Percentiles rank a stretch among this genome's conserved stretches.
Conservation (phyloP, 2,888 invertebrate species). For the Caenorhabditis afra region DNA sequence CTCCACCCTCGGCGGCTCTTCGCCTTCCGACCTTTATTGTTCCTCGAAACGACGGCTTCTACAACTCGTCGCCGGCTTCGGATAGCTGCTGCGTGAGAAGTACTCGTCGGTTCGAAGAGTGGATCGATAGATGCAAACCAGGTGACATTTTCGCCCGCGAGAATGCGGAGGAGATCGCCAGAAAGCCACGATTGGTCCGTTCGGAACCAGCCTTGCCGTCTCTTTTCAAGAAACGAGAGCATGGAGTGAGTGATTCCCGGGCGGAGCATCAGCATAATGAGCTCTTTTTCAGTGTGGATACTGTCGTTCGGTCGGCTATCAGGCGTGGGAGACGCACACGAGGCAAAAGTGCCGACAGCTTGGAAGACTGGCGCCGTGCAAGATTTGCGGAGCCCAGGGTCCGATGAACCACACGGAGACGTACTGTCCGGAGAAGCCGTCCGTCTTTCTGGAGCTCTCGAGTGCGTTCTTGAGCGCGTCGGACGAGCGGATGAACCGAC, state of each 20-base stretch:
- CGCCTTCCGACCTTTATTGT: constrained; percentile 31
- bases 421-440: constrained; percentile 56
- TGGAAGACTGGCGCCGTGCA: constrained; percentile 52
- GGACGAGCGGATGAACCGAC: neutral
- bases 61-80: constrained; percentile 1
- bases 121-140: constrained; percentile 21
- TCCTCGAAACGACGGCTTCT: constrained; percentile 11
- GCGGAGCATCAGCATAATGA: neutral
- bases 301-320: constrained; percentile 30
- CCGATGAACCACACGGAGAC: constrained; percentile 62
- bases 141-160: constrained; percentile 6
- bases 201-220: constrained; percentile 27
- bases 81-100: neutral
- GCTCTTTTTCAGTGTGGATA: constrained; percentile 49
- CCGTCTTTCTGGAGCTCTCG: constrained; percentile 2
- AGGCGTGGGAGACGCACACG: constrained; percentile 48
- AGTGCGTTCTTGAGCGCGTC: neutral
- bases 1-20: constrained; percentile 1
- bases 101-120: neutral
- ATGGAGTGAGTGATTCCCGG: constrained; percentile 23
- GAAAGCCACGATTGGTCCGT: constrained; percentile 15
- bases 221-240: constrained; percentile 35
- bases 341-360: constrained; percentile 46
- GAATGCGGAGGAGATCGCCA: constrained; percentile 11
- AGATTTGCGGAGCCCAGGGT: constrained; percentile 61